These are phyloP conservation scores for Tetanocera ferruginea DNA, from an alignment of 2,888 invertebrate genomes.

Conservation along the genomic window DNA sequence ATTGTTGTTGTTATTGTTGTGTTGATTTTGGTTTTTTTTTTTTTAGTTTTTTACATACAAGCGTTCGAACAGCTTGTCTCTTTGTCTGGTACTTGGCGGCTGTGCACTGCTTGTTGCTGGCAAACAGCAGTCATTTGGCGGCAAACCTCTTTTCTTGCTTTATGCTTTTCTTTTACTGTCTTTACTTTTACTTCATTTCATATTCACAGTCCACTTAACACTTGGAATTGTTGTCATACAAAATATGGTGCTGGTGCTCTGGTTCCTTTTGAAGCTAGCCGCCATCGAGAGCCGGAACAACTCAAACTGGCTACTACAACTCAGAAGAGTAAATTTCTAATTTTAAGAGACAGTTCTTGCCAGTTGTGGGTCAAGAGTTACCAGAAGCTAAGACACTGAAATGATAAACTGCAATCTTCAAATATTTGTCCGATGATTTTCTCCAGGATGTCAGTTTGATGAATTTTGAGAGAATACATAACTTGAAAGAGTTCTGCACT, in stretches of 20 bases:
- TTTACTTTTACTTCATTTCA: conserved; percentile 54
- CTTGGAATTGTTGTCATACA: conserved; percentile 44
- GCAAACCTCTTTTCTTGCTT: conserved; percentile 7
- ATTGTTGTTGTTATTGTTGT: neutral
- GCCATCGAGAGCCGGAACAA: neutral
- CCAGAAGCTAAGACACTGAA: too few species aligned
- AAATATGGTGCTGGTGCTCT: neutral
- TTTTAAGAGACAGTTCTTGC: too few species aligned
- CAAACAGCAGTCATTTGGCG: neutral
- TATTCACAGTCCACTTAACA: conserved; percentile 66
- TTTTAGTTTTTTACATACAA: neutral
- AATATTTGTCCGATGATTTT: too few species aligned
- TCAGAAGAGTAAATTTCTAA: too few species aligned
- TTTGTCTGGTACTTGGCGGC: conserved; percentile 1
- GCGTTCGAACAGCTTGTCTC: neutral
- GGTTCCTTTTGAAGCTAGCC: conserved; percentile 66
- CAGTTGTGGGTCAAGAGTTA: too few species aligned
- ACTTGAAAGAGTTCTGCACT: too few species aligned
- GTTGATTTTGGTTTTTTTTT: neutral
- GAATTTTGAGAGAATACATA: too few species aligned
- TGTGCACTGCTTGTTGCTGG: conserved; percentile 10
- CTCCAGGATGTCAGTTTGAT: too few species aligned
- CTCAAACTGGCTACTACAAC: neutral
- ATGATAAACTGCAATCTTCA: too few species aligned
- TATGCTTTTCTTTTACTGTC: conserved; percentile 18